Percentiles rank a stretch among this genome's conserved stretches.
Conservation (phyloP, 2,113 vertebrate genomes). For the Coregonus clupeaformis region DNA sequence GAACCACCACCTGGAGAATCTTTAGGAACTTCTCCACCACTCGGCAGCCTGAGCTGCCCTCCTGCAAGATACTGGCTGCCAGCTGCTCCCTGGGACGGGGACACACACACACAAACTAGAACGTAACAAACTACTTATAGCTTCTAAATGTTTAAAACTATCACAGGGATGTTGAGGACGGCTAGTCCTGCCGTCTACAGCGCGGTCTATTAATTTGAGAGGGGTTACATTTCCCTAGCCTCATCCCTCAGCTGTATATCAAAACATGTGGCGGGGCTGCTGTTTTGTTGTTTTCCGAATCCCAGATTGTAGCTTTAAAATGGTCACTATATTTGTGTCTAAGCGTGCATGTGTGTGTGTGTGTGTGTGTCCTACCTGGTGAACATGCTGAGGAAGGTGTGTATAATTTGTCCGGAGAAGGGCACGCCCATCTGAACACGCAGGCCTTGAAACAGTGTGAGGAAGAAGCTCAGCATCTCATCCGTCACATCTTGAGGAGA, state of each 20-base stretch:
- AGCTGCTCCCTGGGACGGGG: slow-evolving; percentile 84
- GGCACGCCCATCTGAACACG: slow-evolving; percentile 97
- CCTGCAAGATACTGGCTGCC: slow-evolving; percentile 93
- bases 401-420: slow-evolving; percentile 97
- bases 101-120: slow-evolving; percentile 4
- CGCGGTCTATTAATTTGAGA: no score
- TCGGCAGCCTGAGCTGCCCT: slow-evolving; percentile 91
- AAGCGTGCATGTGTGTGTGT: no score
- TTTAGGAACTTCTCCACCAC: slow-evolving; percentile 98
- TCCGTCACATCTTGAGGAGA: slow-evolving; percentile 87
- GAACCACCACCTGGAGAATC: slow-evolving; percentile 96
- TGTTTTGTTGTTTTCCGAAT: no score
- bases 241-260: no score
- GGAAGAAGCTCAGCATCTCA: slow-evolving; percentile 97
- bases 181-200: no score
- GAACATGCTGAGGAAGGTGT: slow-evolving; percentile 98
- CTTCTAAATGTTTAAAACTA: no score
- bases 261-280: no score
- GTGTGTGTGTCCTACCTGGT: slow-evolving; percentile 82
- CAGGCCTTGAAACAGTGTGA: slow-evolving; percentile 93
- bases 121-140: not conserved
- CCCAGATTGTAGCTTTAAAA: not conserved
- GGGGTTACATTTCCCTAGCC: no score
- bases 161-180: no score
- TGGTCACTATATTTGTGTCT: not conserved